Base-by-base conservation (phyloP, 1,140 invertebrate genomes). In the Belonocnema kinseyi region DNA sequence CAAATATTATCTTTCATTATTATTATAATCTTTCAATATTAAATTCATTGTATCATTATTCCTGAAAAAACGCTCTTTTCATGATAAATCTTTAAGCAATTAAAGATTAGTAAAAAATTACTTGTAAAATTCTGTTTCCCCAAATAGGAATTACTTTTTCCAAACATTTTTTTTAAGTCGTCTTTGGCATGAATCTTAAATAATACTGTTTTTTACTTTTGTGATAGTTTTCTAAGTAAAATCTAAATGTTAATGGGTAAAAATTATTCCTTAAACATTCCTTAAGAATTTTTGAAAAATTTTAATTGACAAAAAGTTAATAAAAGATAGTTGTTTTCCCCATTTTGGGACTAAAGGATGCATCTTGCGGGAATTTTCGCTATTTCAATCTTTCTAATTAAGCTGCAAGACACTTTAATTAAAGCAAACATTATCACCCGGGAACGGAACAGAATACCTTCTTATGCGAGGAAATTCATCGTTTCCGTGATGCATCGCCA, bases 341-440 rank as follows among this genome's bases (percentile, higher is more conserved):
- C 26, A 33, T 3, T 66, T 12, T 40, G 14, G 26, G n/a, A n/a
- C 13, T 17, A 19, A 56, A 7, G 40, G 40, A 4, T 33, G 21
- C 6, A 66, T 16, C 13, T 6, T 3, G 14, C 26, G 1, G 12
- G 21, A 26, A 66, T 66, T 66, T 40, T 26, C 16, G 21, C 26
- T 33, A 66, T 21, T 26, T 66, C 40, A 66, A 33, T 66, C 19
- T 66, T 66, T 21, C 40, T 66, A 66, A 66, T 66, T 66, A 66
- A 13, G 12, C 40, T 14, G 13, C 58, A 26, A 66, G 26, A 40
- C 21, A 66, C 58, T 33, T 33, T 66, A 66, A 66, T 66, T 66
- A 66, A 66, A 66, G 40, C 40, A 66, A 66, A 66, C 58, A 66
- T 66, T 66, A 66, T 66, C 58, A 33, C 16, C 58, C 58, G 40